Conservation (phyloP, 2,113 vertebrate species). For the Hystrix cristata region DNA sequence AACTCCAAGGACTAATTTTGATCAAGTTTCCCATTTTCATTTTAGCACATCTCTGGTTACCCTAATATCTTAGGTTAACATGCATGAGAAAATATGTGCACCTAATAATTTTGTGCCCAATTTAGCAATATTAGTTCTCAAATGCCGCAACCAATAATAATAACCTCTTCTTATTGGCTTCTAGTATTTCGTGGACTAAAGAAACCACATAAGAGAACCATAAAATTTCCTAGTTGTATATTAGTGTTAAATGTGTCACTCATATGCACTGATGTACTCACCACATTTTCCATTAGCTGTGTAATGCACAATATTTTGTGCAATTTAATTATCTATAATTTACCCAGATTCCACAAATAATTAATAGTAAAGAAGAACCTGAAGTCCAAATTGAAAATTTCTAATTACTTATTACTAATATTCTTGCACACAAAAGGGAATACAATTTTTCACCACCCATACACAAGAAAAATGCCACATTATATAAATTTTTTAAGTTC, state of each 20-base stretch:
- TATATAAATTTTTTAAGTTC: not conserved
- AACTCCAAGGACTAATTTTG: not conserved
- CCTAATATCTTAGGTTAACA: not conserved
- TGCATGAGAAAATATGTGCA: not conserved
- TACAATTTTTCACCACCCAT: not conserved
- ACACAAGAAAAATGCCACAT: not conserved
- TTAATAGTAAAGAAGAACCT: not conserved
- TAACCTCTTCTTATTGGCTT: not conserved
- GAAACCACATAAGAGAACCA: not conserved
- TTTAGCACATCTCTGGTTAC: not conserved
- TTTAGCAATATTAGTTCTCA: not conserved
- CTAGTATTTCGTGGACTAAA: not conserved
- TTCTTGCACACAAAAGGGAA: not conserved
- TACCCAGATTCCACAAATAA: slow-evolving; percentile 4
- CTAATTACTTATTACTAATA: slow-evolving; percentile 42
- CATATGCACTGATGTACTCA: not conserved
- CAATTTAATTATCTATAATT: not conserved
- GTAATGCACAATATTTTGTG: not conserved
- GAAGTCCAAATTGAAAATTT: not conserved
- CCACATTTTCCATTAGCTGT: not conserved
- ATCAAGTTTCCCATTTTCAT: not conserved
- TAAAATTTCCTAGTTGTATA: not conserved
- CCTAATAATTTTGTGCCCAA: not conserved
- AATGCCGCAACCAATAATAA: not conserved
- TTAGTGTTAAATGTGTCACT: not conserved